Base-by-base conservation (phyloP, 2,888 invertebrate species). In the Apodemia mormo region DNA sequence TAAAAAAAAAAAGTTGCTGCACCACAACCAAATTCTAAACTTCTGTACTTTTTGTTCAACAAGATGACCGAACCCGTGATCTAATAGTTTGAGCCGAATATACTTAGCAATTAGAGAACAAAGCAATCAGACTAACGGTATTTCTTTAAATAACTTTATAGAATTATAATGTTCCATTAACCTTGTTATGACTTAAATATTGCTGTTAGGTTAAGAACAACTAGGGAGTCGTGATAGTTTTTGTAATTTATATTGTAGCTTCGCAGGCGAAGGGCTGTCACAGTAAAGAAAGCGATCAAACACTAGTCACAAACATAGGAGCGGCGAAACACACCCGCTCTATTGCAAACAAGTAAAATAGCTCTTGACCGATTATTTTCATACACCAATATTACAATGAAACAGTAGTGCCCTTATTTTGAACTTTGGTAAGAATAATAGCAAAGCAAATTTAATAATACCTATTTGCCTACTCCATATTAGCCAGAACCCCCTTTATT, bases 231-330 rank as follows among this genome's bases (percentile, higher is more conserved):
- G 33, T 1, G 61, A 14, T 61, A 14, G 61, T 61, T 61, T 33
- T 33, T 65, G 67, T 68, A 70, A 40, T 66, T 71, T 71, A 68
- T 69, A 71, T 68, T 37, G 65, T 43, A 68, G 67, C 29, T 33
- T 52, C 54, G 65, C 66, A 73, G 70, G 74, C 77, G 78, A 79
- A 80, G 79, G 81, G 78, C 78, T 78, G 85, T 82, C 83, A 78
- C 82, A 84, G 83, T 92, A 92, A 92, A 92, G 90, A 90, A 87
- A 77, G 76, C 84, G 85, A 80, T 85, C 88, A 91, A 90, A 89
- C 91, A 89, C 74, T 73, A 77, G 78, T 73, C 65, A 81, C 86
- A 92, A 91, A 92, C 85, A 92, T 75, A 84, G 91, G 92, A 79
- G 92, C 81, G 90, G 79, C 85, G 77, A 77, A 30, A 82, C 88